These are phyloP conservation scores for Leptinotarsa undecemlineata DNA, from an alignment of 1,140 invertebrate species.

Conservation along the genomic window DNA sequence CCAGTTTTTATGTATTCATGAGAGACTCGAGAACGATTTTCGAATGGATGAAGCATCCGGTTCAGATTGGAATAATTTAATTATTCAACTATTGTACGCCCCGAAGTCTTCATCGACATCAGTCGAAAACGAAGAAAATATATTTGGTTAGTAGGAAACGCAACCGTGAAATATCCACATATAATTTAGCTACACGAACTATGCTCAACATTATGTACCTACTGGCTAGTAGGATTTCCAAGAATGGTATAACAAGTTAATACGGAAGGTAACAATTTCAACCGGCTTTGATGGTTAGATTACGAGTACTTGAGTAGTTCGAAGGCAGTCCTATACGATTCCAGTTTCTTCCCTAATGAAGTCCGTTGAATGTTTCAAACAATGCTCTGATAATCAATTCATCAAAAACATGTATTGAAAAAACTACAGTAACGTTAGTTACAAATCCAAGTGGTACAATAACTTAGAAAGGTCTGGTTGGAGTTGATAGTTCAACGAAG, in stretches of 20 bases:
- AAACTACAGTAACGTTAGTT: too few species aligned
- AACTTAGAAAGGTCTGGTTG: too few species aligned
- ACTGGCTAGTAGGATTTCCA: neutral
- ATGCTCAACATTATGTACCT: neutral
- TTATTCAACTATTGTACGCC: neutral
- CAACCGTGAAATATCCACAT: neutral
- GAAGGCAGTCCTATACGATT: too few species aligned
- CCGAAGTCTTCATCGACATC: neutral
- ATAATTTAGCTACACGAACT: neutral
- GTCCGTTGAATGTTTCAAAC: too few species aligned
- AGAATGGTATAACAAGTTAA: neutral
- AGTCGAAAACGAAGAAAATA: neutral
- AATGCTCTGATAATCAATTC: too few species aligned
- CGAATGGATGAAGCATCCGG: neutral
- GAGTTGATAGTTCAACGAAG: too few species aligned
- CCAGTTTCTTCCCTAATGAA: too few species aligned
- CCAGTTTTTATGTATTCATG: constrained; percentile 5
- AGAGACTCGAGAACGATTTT: neutral
- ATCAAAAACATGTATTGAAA: too few species aligned
- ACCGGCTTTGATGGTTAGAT: too few species aligned
- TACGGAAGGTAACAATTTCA: too few species aligned
- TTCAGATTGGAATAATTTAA: neutral
- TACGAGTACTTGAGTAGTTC: too few species aligned
- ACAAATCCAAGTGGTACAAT: too few species aligned
- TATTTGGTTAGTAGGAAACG: neutral